Conservation (phyloP, 2,888 invertebrate genomes). For the Hypolimnas misippus region DNA sequence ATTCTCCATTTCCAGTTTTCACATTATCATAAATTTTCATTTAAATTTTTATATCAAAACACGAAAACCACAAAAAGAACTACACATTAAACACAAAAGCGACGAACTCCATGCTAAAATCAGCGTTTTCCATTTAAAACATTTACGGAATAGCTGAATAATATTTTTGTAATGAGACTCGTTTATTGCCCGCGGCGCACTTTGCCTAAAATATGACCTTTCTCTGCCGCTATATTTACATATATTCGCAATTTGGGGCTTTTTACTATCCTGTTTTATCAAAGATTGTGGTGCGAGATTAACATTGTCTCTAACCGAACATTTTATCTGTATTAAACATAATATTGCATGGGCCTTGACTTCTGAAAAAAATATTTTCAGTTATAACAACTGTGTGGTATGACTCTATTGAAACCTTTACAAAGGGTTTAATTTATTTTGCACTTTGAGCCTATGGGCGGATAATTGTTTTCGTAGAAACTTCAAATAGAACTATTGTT, state of each 20-base stretch:
- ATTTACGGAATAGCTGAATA: slow-evolving; percentile 49
- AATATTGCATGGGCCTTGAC: slow-evolving; percentile 15
- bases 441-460: too few species aligned
- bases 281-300: slow-evolving; percentile 47
- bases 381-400: background rate
- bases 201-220: slow-evolving; percentile 48
- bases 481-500: too few species aligned
- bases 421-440: too few species aligned
- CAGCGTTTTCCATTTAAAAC: slow-evolving; percentile 47
- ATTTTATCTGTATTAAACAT: slow-evolving; percentile 28
- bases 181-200: slow-evolving; percentile 48
- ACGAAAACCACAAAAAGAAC: background rate
- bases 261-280: slow-evolving; percentile 50
- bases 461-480: too few species aligned
- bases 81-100: slow-evolving; percentile 31
- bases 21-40: slow-evolving; percentile 7
- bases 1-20: background rate
- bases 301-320: slow-evolving; percentile 40
- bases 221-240: slow-evolving; percentile 46
- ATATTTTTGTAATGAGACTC: slow-evolving; percentile 51
- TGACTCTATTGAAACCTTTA: too few species aligned
- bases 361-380: background rate
- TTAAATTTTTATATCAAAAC: slow-evolving; percentile 19
- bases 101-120: slow-evolving; percentile 36
- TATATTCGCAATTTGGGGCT: slow-evolving; percentile 47